Percentiles rank a stretch among this genome's conserved stretches.
These are phyloP conservation scores for Poecilia picta DNA, from an alignment of 2,797 vertebrate genomes.

Conservation along the genomic window DNA sequence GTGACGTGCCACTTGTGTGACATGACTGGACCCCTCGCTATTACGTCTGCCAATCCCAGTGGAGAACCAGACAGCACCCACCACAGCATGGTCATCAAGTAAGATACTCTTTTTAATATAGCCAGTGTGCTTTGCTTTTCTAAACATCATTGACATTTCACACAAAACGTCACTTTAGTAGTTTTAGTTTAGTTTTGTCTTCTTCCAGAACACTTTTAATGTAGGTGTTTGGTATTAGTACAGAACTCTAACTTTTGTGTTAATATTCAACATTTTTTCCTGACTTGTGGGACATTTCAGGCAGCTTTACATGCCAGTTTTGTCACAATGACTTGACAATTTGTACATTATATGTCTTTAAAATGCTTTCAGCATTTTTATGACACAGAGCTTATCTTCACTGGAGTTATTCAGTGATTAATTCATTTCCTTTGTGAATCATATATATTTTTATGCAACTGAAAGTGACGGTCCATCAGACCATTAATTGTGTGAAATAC, in stretches of 20 bases:
- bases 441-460: not conserved
- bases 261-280: not conserved
- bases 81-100: conserved; percentile 90
- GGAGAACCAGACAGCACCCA: conserved; percentile 91
- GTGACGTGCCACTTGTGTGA: conserved; percentile 87
- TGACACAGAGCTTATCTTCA: not conserved
- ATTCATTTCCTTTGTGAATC: not conserved
- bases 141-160: not conserved
- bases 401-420: not conserved
- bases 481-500: not conserved
- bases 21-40: conserved; percentile 88
- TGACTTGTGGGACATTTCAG: not conserved
- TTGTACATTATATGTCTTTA: not conserved
- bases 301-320: not conserved
- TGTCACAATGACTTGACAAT: not conserved
- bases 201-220: not conserved
- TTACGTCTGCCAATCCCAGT: conserved; percentile 92
- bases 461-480: not conserved
- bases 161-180: not conserved
- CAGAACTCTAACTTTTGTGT: not conserved
- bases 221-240: not conserved
- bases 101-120: conserved; percentile 40
- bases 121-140: not conserved
- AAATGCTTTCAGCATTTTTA: not conserved
- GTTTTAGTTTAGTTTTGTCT: not conserved